These are phyloP conservation scores for Dicerorhinus sumatrensis DNA, from an alignment of 2,113 vertebrate species.

Conservation along the genomic window DNA sequence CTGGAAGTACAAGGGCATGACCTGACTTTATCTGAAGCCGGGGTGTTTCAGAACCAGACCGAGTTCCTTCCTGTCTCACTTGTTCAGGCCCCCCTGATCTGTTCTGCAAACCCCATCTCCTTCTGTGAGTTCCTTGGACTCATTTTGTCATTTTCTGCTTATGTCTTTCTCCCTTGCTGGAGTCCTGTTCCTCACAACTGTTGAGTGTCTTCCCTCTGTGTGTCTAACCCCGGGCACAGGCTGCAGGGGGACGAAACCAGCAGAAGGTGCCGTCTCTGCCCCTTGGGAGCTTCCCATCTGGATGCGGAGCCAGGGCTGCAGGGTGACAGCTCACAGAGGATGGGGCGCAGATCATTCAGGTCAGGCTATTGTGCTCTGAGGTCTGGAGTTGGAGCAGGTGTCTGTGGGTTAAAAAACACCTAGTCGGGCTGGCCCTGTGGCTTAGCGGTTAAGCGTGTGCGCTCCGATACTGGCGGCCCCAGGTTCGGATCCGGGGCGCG, in stretches of 20 bases:
- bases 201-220: not conserved
- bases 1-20: conserved; percentile 50
- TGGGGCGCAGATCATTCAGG: not conserved
- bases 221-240: not conserved
- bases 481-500: too few relatives aligned
- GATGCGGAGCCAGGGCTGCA: not conserved
- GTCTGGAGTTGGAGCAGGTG: not conserved
- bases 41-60: conserved; percentile 34
- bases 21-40: conserved; percentile 39
- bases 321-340: not conserved
- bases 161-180: not conserved
- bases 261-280: not conserved
- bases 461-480: too few relatives aligned
- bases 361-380: not conserved
- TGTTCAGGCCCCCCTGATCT: not conserved
- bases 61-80: not conserved
- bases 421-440: too few relatives aligned
- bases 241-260: not conserved
- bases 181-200: not conserved
- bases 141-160: not conserved
- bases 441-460: too few relatives aligned
- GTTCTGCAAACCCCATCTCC: not conserved
- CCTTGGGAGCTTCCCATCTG: too few relatives aligned
- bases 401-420: not conserved
- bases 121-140: not conserved